phyloP scores from a whole-genome alignment of 2,113 vertebrate species.

The Danio rerio region DNA sequence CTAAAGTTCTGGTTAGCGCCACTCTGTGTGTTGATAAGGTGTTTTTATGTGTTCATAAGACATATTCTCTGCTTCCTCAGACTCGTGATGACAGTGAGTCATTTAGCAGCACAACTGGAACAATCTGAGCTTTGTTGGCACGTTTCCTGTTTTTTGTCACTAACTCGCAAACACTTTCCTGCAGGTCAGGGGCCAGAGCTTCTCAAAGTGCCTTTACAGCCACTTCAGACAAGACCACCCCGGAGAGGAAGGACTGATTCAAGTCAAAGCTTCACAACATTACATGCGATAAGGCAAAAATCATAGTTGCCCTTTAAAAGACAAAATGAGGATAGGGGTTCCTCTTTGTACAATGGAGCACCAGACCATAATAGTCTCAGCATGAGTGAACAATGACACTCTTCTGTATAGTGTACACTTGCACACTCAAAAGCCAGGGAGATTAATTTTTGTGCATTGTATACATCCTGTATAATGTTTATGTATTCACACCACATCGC shows the following conservation, averaged over 20 bases:
- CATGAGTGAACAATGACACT: neutral
- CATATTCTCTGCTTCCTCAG: slow-evolving; percentile 36
- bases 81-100: slow-evolving; percentile 37
- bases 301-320: slow-evolving; percentile 54
- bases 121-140: slow-evolving; percentile 57
- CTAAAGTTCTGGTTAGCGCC: neutral
- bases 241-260: slow-evolving; percentile 32
- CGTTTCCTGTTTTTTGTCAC: slow-evolving; percentile 52
- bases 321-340: slow-evolving; percentile 39
- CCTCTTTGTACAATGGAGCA: slow-evolving; percentile 31
- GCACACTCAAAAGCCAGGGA: too few species aligned
- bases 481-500: too few species aligned
- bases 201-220: slow-evolving; percentile 49
- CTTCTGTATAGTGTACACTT: neutral
- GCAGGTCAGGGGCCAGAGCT: slow-evolving; percentile 50
- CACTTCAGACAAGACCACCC: slow-evolving; percentile 57
- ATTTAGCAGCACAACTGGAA: slow-evolving; percentile 55
- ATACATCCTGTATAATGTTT: too few species aligned
- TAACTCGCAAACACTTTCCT: slow-evolving; percentile 46
- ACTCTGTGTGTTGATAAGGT: slow-evolving; percentile 39
- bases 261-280: slow-evolving; percentile 42
- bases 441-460: too few species aligned
- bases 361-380: slow-evolving; percentile 21
- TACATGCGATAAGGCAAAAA: slow-evolving; percentile 52
- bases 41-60: slow-evolving; percentile 12